These are phyloP conservation scores for Phylloscopus whistleri DNA, from an alignment of 2,113 vertebrate genomes.

Conservation along the genomic window DNA sequence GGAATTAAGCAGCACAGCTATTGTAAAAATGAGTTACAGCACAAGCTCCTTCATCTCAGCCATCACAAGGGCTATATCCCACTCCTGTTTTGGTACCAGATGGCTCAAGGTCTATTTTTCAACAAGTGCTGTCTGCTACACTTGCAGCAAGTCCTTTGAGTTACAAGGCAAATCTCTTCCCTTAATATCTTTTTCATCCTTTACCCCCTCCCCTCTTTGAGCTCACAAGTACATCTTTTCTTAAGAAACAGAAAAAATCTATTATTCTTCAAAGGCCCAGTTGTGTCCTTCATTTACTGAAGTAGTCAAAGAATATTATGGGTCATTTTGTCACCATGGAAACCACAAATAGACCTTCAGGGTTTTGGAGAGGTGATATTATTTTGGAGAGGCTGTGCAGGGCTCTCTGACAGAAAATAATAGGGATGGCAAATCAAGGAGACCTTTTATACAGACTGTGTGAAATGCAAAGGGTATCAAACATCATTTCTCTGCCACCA, in stretches of 20 bases:
- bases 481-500: conserved; percentile 48
- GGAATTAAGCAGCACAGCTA: conserved; percentile 40
- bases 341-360: conserved; percentile 67
- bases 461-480: conserved; percentile 56
- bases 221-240: conserved; percentile 45
- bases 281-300: conserved; percentile 56
- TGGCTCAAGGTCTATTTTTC: conserved; percentile 60
- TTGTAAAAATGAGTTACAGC: conserved; percentile 40
- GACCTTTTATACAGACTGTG: conserved; percentile 53
- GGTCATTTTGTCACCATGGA: conserved; percentile 66
- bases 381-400: conserved; percentile 59
- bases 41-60: conserved; percentile 44
- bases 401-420: conserved; percentile 55
- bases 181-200: conserved; percentile 51
- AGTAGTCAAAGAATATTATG: conserved; percentile 65
- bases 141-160: conserved; percentile 55
- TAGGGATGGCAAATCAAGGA: conserved; percentile 70
- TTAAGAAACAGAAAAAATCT: conserved; percentile 42
- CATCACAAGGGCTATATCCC: conserved; percentile 29
- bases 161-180: conserved; percentile 55
- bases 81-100: conserved; percentile 58
- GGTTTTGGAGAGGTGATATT: conserved; percentile 60
- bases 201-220: background rate
- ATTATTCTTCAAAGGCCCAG: conserved; percentile 52
- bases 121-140: conserved; percentile 60